Conservation (phyloP, 1,140 invertebrate species). For the Heterodera schachtii region DNA sequence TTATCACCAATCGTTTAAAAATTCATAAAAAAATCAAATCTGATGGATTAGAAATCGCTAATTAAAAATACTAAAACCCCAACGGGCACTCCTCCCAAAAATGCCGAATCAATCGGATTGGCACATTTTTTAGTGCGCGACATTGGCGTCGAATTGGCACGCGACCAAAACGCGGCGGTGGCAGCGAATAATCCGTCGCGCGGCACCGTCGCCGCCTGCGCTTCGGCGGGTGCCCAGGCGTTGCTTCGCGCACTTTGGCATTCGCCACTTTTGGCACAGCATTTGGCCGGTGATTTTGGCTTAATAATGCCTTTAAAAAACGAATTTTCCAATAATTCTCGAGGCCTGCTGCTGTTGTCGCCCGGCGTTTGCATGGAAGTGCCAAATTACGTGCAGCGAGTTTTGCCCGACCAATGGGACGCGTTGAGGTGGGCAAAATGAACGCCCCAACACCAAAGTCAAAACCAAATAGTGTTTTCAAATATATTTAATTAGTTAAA, state of each 20-base stretch:
- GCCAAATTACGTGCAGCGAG: constrained; percentile 34
- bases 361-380: constrained; percentile 36
- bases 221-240: constrained; percentile 37
- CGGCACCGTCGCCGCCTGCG: constrained; percentile 22
- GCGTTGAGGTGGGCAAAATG: not conserved
- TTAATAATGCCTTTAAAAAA: not conserved
- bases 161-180: no score
- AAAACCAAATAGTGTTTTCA: no score
- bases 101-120: no score
- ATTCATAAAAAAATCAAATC: no score
- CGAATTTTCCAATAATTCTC: constrained; percentile 2
- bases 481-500: no score
- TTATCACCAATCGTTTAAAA: no score
- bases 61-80: no score
- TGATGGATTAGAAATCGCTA: no score
- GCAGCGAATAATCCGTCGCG: not conserved
- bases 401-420: constrained; percentile 28
- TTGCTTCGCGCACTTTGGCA: constrained; percentile 31
- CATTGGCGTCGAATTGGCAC: constrained; percentile 15
- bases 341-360: constrained; percentile 34
- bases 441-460: not conserved
- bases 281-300: not conserved
- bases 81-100: no score
- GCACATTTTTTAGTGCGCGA: not conserved
- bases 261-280: not conserved